Conservation (phyloP, 2,797 vertebrate species). For the Halcyon badia region DNA sequence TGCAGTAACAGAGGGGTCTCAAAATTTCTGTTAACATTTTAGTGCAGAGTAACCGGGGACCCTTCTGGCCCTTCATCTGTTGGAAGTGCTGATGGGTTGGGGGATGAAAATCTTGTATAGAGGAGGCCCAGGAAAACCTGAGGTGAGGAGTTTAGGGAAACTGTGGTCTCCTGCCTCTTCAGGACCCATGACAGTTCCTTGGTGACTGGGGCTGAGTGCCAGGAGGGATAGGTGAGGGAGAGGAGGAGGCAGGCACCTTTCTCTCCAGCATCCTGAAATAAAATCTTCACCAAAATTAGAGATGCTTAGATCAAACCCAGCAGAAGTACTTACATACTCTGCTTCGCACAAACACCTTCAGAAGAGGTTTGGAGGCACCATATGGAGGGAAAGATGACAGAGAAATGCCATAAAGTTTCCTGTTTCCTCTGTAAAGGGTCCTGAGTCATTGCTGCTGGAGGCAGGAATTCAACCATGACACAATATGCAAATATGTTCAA, state of each 20-base stretch:
- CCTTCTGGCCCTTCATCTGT: background rate
- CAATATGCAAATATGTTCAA: background rate
- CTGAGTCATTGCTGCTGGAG: background rate
- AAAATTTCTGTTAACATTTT: background rate
- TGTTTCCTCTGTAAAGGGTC: background rate
- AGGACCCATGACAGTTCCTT: background rate
- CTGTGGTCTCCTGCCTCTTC: background rate
- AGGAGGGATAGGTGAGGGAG: background rate
- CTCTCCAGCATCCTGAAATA: background rate
- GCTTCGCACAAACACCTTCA: background rate
- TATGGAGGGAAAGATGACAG: background rate
- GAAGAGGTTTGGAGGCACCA: background rate
- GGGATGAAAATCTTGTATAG: background rate
- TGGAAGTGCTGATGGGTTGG: background rate
- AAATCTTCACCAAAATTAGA: background rate
- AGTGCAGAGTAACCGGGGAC: background rate
- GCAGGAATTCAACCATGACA: background rate
- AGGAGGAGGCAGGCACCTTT: background rate
- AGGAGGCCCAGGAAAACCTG: background rate
- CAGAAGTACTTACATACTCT: background rate
- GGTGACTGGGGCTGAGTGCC: background rate
- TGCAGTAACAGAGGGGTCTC: background rate
- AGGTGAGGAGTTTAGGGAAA: background rate
- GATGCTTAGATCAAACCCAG: background rate
- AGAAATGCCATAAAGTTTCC: background rate